A percentile compares a stretch with the other conserved stretches of the same genome.
phyloP scores from a whole-genome alignment of 2,113 vertebrate species.

The Solea senegalensis region DNA sequence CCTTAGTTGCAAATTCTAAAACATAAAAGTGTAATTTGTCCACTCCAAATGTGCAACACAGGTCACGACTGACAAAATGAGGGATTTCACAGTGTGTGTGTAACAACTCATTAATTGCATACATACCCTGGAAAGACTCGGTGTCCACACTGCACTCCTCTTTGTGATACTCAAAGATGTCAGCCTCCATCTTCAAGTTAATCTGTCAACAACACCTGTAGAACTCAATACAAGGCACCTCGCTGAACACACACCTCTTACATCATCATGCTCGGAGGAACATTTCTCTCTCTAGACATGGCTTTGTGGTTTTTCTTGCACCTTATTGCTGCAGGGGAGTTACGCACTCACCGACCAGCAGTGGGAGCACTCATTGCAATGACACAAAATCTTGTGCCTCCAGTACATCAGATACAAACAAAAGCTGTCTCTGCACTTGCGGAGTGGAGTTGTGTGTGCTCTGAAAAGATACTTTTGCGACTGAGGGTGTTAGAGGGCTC shows the following conservation, averaged over 20 bases:
- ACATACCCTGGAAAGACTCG: constrained; percentile 59
- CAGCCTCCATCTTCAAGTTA: constrained; percentile 58
- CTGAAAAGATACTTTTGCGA: not conserved
- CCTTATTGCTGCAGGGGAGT: constrained; percentile 1
- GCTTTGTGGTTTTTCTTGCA: not conserved
- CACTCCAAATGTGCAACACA: not conserved
- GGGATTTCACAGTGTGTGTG: not conserved
- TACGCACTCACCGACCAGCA: constrained; percentile 2
- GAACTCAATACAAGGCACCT: not conserved
- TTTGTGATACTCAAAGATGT: constrained; percentile 39
- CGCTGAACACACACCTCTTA: not conserved
- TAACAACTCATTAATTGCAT: not conserved
- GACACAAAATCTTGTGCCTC: not conserved
- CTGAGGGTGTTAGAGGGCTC: not conserved
- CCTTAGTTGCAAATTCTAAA: not conserved
- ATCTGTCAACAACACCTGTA: constrained; percentile 22
- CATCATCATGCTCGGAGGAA: not conserved
- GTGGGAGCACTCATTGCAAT: not conserved
- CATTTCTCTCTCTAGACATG: constrained; percentile 18
- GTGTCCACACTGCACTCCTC: constrained; percentile 36
- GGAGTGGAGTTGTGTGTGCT: not conserved
- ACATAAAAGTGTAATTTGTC: not conserved
- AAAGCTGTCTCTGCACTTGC: not conserved
- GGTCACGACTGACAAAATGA: not conserved
- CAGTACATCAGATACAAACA: not conserved